Evolutionary conservation across 2,888 invertebrate species (phyloP), one percentile per base, ranked within the genome.

Genomic region (Sarcophaga subvicina): DNA sequence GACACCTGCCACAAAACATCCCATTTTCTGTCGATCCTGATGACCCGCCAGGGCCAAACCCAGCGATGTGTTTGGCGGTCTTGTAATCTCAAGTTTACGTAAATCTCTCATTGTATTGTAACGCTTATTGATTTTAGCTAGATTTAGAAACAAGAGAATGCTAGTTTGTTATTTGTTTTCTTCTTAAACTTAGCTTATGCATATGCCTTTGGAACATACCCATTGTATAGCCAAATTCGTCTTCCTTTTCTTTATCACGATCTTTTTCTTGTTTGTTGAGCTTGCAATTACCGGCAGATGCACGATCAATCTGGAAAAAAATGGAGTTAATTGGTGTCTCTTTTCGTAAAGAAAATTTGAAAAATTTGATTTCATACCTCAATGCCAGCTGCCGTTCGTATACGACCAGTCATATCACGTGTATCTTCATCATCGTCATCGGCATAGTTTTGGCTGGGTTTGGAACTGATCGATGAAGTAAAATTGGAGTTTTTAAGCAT

Each of bases 31-130:
- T 70, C 98, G 95, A 94, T 99, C 98, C 91, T 97, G 96, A 94
- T 99, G 98, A 0, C 99, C 99, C 0, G 99, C 98, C 89, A 99
- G 94, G 80, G 98, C 98, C 88, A 99, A 95, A 3, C 99, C 99
- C 79, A 99, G 95, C 0, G 97, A 96, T 0, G 96, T 97, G 83
- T 95, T 95, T 45, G 95, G 95, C 49, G 96, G 96, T 78, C 97
- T 95, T 91, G 96, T 96, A 90, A 99, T 93, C 89, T 96, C 96
- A 47, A 92, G 77, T 88, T 90, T 91, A 49, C 92, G 91, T 70
- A 98, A 96, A 92, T 97, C 95, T 22, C 96, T 97, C 91, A 98
- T 94, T 85, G 96, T 95, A 63, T 96, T 96, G 94, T 99, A 99
- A 93, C 98, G 98, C 94, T 98, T 98, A 92, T 97, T 96, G 90